Evolutionary conservation across 1,140 invertebrate genomes (phyloP).

Genomic region (Colletes latitarsis): DNA sequence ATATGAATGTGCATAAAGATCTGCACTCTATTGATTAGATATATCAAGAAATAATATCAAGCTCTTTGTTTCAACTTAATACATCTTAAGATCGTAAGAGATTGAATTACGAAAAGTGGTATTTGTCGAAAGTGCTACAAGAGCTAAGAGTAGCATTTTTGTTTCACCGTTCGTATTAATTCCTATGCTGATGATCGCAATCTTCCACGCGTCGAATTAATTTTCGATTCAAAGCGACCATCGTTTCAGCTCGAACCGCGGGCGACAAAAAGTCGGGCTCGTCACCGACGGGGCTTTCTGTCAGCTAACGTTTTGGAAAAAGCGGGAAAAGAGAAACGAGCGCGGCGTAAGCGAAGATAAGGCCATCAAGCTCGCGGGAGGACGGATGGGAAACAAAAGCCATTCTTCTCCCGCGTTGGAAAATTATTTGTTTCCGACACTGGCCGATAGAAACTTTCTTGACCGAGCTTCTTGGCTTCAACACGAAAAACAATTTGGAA

Average conservation of each 20-base stretch:
- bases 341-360: background rate
- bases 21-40: too few species aligned
- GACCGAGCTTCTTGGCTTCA: conserved; percentile 2
- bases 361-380: background rate
- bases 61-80: too few species aligned
- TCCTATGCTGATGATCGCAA: background rate
- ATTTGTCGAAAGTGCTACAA: background rate
- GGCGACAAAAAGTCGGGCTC: background rate
- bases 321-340: background rate
- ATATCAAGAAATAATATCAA: too few species aligned
- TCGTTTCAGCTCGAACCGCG: background rate
- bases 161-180: background rate
- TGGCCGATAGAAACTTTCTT: background rate
- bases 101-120: background rate
- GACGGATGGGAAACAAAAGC: background rate
- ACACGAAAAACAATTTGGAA: background rate
- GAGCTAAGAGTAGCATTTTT: background rate
- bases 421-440: conserved; percentile 33
- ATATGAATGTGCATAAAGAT: too few species aligned
- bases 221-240: background rate
- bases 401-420: background rate
- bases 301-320: background rate
- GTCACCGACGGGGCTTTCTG: background rate
- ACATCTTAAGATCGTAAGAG: background rate
- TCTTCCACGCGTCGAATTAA: background rate